These are phyloP conservation scores for Diogma glabrata DNA, from an alignment of 2,888 invertebrate genomes.

Conservation along the genomic window DNA sequence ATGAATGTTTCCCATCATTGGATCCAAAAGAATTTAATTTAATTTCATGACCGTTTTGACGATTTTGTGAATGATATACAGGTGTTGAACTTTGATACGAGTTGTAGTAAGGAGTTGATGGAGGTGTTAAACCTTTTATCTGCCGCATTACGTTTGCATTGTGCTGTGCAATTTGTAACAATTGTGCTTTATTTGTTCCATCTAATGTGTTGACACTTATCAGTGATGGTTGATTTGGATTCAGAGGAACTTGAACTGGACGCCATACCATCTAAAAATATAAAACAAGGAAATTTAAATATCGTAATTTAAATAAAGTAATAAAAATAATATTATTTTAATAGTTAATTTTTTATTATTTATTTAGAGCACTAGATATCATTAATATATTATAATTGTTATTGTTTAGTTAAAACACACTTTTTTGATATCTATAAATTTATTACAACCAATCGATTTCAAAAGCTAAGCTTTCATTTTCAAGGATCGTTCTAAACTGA, in stretches of 20 bases:
- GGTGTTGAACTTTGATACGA: conserved; percentile 9
- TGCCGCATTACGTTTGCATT: conserved; percentile 18
- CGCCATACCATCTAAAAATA: conserved; percentile 15
- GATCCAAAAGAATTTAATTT: conserved; percentile 7
- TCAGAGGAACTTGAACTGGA: conserved; percentile 11
- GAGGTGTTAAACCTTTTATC: conserved; percentile 16
- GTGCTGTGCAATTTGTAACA: conserved; percentile 18
- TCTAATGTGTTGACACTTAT: conserved; percentile 16
- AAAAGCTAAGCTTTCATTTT: no score
- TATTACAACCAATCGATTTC: no score
- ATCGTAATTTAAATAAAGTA: neutral
- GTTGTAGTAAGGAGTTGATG: conserved; percentile 16
- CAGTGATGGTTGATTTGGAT: conserved; percentile 11
- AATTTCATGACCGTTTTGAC: neutral
- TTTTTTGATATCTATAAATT: no score
- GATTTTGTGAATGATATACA: conserved; percentile 9
- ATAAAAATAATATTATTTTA: neutral
- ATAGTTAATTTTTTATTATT: neutral
- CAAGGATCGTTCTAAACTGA: no score
- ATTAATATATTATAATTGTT: no score
- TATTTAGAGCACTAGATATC: neutral
- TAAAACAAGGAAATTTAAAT: no score
- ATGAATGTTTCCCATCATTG: conserved; percentile 14
- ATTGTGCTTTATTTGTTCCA: conserved; percentile 14
- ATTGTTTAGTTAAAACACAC: no score